Base-by-base conservation (phyloP, 2,888 invertebrate species). In the Gari tellinella region DNA sequence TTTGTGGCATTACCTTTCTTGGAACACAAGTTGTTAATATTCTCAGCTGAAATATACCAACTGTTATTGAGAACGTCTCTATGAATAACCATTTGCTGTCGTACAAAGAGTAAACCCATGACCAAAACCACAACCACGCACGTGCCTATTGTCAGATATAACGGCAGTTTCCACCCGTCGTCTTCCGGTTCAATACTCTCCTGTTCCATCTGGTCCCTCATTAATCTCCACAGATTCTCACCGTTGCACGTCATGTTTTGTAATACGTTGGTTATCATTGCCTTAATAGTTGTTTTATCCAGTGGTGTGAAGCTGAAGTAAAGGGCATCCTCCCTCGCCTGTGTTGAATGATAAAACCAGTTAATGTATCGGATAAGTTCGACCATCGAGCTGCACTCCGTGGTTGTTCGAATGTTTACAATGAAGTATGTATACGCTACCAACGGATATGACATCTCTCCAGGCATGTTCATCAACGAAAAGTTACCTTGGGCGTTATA, bases 361-460 rank as follows among this genome's bases (percentile, higher is more conserved):
- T 82, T 61, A 1, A 86, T 69, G 56, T 86, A 90, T 15, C 89
- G 73, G n/a, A 87, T 75, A 15, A 91, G 73, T 66, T 91, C 91
- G 25, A 77, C 81, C 15, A 87, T 85, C 2, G 78, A 58, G 1
- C 69, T 68, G 68, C 91, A 91, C 51, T 84, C 65, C 10, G 19
- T 48, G 70, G 79, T 84, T 17, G 43, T 46, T 2, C 76, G 74
- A 60, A 65, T 69, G 17, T 80, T 73, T 0, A 89, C 66, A 40
- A 90, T 80, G 58, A 91, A 79, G 72, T 89, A 89, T 0, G 90
- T 88, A 66, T 85, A 90, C 4, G 86, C 83, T 4, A 88, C 83
- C 0, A 91, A 83, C 0, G 91, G 91, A 49, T 89, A 90, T 4
- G 84, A 65, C 17, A 57, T 26, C 10, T 57, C 56, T 2, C 66